These are phyloP conservation scores for Sterna hirundo DNA, from an alignment of 2,113 vertebrate species.

Conservation along the genomic window DNA sequence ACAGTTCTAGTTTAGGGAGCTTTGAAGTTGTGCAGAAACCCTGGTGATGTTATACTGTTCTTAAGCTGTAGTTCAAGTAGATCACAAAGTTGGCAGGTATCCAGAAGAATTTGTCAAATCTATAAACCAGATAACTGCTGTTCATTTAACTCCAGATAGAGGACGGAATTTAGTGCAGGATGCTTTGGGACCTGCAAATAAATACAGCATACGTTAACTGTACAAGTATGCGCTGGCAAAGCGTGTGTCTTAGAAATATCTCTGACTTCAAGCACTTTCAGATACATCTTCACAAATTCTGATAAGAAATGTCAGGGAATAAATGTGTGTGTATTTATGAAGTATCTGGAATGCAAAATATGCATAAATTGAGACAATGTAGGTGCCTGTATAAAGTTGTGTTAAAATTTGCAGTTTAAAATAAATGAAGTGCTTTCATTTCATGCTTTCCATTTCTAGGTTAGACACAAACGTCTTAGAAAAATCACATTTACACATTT, in stretches of 20 bases:
- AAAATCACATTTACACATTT: neutral
- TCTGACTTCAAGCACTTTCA: neutral
- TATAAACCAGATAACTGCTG: neutral
- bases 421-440: neutral
- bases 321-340: neutral
- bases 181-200: neutral
- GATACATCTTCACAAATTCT: neutral
- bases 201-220: neutral
- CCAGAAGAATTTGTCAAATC: neutral
- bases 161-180: neutral
- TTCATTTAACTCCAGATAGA: neutral
- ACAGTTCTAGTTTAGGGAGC: neutral
- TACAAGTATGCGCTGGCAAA: neutral
- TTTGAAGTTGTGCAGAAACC: slow-evolving; percentile 38
- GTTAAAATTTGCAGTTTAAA: neutral
- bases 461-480: neutral
- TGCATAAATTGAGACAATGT: neutral
- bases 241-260: neutral
- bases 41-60: neutral
- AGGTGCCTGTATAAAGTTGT: neutral
- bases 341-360: neutral
- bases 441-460: neutral
- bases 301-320: neutral
- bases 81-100: neutral
- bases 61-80: neutral